Conservation (phyloP, 2,113 vertebrate genomes). For the Ploceus nigricollis region DNA sequence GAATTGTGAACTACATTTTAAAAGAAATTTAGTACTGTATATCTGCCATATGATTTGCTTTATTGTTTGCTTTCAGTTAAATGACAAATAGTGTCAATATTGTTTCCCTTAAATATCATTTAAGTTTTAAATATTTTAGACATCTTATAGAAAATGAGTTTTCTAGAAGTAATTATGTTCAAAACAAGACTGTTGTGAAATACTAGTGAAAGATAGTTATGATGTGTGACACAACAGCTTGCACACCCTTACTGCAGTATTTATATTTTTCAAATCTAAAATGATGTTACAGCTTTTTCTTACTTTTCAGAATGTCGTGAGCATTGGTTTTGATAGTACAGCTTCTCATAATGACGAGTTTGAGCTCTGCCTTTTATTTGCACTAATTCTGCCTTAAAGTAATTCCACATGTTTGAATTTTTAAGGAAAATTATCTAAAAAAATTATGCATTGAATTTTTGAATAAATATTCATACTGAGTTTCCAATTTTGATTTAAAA, state of each 20-base stretch:
- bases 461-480: not conserved
- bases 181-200: not conserved
- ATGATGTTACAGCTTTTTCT: not conserved
- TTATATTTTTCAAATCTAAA: not conserved
- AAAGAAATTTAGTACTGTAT: not conserved
- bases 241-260: rapidly evolving
- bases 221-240: not conserved
- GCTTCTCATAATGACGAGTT: not conserved
- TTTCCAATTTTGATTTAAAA: not conserved
- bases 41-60: not conserved
- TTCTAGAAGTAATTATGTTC: not conserved
- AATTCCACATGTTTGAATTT: not conserved
- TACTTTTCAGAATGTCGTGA: not conserved
- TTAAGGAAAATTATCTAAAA: not conserved
- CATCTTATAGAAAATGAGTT: not conserved
- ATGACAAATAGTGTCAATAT: not conserved
- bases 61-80: not conserved
- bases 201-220: not conserved
- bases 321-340: not conserved
- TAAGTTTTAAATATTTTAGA: not conserved
- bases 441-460: not conserved
- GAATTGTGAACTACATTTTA: not conserved
- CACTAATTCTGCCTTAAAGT: not conserved
- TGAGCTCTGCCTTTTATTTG: not conserved
- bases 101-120: not conserved